Conservation (phyloP, 2,797 vertebrate genomes). For the Ambastaia sidthimunki region DNA sequence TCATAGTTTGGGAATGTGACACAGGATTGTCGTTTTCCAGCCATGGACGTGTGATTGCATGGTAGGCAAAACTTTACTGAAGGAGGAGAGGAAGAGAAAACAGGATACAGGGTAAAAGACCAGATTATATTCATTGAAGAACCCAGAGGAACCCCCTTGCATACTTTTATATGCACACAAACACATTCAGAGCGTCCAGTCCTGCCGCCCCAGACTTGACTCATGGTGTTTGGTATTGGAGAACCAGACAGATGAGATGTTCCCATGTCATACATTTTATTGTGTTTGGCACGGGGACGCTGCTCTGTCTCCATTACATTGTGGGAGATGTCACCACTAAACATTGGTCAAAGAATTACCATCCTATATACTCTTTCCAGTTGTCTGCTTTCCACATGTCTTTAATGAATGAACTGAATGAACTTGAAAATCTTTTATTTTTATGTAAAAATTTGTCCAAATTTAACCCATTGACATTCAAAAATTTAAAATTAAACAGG, state of each 20-base stretch:
- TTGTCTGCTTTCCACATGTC: not conserved
- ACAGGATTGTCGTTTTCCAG: not conserved
- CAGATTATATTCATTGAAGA: not conserved
- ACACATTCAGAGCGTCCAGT: not conserved
- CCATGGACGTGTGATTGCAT: not conserved
- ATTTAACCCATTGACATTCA: too few species aligned
- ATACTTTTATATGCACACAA: not conserved
- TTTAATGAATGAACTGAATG: not conserved
- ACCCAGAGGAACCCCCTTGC: not conserved
- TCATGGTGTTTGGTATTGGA: slow-evolving; percentile 70
- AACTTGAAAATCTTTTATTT: not conserved
- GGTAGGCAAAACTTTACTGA: not conserved
- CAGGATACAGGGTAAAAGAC: not conserved
- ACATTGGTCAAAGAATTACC: slow-evolving; percentile 30
- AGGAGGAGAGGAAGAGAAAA: slow-evolving; percentile 5
- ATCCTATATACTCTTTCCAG: not conserved
- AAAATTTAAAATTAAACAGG: too few species aligned
- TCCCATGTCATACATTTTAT: slow-evolving; percentile 73
- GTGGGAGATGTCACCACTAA: slow-evolving; percentile 54
- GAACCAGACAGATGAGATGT: slow-evolving; percentile 76
- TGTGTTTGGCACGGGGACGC: slow-evolving; percentile 69
- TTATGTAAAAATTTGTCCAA: too few species aligned
- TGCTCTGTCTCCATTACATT: slow-evolving; percentile 66
- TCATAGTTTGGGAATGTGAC: slow-evolving; percentile 9
- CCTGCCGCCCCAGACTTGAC: slow-evolving; percentile 61